These are phyloP conservation scores for Malurus alboscapulatus DNA, from an alignment of 2,113 vertebrate species.

Conservation along the genomic window DNA sequence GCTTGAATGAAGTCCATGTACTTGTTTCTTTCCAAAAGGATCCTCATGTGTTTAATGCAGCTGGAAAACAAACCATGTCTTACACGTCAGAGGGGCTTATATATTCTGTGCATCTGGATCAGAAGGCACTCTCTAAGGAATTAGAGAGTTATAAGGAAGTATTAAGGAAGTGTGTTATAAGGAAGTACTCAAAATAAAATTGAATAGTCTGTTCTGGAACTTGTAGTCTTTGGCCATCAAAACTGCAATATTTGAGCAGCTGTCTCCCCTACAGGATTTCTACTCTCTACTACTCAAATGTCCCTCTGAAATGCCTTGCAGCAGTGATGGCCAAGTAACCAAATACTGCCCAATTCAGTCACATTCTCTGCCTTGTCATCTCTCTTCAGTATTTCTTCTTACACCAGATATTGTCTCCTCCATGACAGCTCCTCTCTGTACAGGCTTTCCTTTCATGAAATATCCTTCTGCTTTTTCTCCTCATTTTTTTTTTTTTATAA, in stretches of 20 bases:
- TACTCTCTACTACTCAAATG: background rate
- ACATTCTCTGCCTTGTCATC: background rate
- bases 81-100: background rate
- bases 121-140: background rate
- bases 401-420: background rate
- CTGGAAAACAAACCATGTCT: background rate
- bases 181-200: background rate
- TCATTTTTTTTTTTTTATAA: background rate
- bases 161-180: background rate
- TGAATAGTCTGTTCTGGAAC: background rate
- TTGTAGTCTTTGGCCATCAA: background rate
- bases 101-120: background rate
- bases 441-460: background rate
- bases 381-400: background rate
- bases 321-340: background rate
- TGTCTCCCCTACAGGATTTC: background rate
- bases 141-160: too few species aligned
- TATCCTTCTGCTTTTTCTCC: background rate
- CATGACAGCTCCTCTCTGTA: background rate
- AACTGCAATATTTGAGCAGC: background rate
- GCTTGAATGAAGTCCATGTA: background rate
- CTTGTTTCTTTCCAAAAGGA: background rate
- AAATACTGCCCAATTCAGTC: background rate
- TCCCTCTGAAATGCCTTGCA: background rate
- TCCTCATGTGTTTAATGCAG: background rate